Base-by-base conservation (phyloP, 2,113 vertebrate species). In the Anhinga rufa region DNA sequence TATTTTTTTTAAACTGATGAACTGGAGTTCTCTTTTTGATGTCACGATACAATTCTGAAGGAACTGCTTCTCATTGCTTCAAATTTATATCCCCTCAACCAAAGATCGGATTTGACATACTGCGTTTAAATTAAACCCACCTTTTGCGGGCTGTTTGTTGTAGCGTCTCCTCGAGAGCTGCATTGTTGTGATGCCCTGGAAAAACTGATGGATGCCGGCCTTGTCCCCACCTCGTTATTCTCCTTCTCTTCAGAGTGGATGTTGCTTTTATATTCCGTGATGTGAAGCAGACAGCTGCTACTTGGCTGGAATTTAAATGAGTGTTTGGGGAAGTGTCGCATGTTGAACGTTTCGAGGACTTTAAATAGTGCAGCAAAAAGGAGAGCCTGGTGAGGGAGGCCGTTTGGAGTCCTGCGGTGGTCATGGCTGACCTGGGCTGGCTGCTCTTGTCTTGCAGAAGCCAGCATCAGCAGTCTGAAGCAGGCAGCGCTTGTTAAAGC, bases 401-500 rank as follows among this genome's bases (percentile, higher is more conserved):
- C 64, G 34, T 18, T 38, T 3, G 61, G 9, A 9, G 46, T 46
- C 36, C 42, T 46, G 29, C 14, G 52, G 31, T 46, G 71, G 29
- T 19, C 3, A 1, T 6, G 17, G 52, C 58, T 89, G 82, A 83
- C 29, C 44, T 28, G 76, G 2, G 1, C 29, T 38, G 58, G 5
- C 24, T 94, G 26, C 85, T 94, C 57, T 75, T 86, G 29, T 48
- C 2, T 95, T 94, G 75, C 97, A 99, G 99, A 99, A 96, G 98
- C 99, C 78, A 99, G 99, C 90, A 99, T 99, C 70, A 99, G 98
- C 96, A 99, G 99, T 86, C 97, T 99, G 91, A 99, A 99, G 57
- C 99, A 99, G 95, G 99, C 99, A 4, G 99, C 99, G 1, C 97
- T 99, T 25, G 98, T 99, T 60, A 99, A 99, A 95, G 99, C 99